A percentile compares a stretch with the other conserved stretches of the same genome.
phyloP scores from a whole-genome alignment of 2,113 vertebrate genomes.

The Grus americana region DNA sequence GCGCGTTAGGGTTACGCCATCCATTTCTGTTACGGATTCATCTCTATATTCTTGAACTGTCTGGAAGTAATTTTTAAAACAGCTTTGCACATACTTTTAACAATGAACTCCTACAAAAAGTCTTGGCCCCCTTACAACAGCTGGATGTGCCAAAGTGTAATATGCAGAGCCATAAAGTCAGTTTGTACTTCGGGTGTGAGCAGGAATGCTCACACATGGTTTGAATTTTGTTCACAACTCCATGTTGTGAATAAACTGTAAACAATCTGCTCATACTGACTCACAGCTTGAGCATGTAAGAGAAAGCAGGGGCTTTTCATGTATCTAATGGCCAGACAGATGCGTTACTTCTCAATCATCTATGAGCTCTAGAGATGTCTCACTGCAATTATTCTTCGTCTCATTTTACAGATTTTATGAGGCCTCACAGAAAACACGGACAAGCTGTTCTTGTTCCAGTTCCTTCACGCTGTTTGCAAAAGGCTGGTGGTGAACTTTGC shows the following conservation, averaged over 20 bases:
- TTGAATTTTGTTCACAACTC: conserved; percentile 39
- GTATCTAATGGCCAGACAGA: not conserved
- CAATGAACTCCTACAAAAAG: conserved; percentile 1
- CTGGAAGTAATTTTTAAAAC: not conserved
- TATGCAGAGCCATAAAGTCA: not conserved
- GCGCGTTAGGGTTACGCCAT: not conserved
- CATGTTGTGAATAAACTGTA: conserved; percentile 29
- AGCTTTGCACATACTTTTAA: not conserved
- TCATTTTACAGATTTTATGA: conserved; percentile 2
- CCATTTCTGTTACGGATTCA: not conserved
- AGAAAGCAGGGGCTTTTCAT: conserved; percentile 13
- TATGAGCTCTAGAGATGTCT: not conserved
- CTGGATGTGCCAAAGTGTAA: not conserved
- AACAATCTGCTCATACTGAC: conserved; percentile 46
- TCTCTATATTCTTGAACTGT: not conserved
- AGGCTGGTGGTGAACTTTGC: not conserved
- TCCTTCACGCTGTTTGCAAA: not conserved
- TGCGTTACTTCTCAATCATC: not conserved
- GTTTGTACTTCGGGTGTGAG: conserved; percentile 16
- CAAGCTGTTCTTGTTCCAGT: not conserved
- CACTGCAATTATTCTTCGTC: not conserved
- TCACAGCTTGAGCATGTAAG: conserved; percentile 3
- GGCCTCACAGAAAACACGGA: not conserved
- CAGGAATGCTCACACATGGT: conserved; percentile 13
- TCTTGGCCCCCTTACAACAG: not conserved